These are phyloP conservation scores for Xanthia icteritia DNA, from an alignment of 2,888 invertebrate species.

Conservation along the genomic window DNA sequence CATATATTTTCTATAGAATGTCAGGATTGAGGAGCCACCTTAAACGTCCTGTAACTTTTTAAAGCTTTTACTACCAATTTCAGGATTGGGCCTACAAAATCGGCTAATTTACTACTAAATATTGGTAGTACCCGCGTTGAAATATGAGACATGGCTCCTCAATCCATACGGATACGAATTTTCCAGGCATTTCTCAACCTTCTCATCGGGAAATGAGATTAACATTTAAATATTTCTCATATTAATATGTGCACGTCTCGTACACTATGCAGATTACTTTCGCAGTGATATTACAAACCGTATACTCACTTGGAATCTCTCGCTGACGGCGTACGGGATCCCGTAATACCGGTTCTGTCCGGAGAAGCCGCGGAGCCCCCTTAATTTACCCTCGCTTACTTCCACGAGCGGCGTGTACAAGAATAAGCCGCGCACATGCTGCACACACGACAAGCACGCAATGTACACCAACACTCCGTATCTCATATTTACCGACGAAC, in stretches of 20 bases:
- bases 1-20: too few species aligned
- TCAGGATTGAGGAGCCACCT: too few species aligned
- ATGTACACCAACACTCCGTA: conserved; percentile 28
- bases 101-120: too few species aligned
- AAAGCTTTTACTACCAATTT: too few species aligned
- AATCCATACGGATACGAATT: not conserved
- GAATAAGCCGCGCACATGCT: conserved; percentile 40
- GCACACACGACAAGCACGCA: conserved; percentile 39
- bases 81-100: too few species aligned
- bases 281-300: conserved; percentile 36
- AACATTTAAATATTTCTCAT: conserved; percentile 37
- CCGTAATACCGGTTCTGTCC: conserved; percentile 83
- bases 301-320: conserved; percentile 82
- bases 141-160: too few species aligned
- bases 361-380: conserved; percentile 77
- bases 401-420: conserved; percentile 76
- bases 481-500: conserved; percentile 46
- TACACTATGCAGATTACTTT: conserved; percentile 43
- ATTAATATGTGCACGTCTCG: conserved; percentile 11
- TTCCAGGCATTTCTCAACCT: not conserved
- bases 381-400: conserved; percentile 78
- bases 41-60: too few species aligned
- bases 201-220: conserved; percentile 6
- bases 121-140: too few species aligned
- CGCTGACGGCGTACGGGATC: conserved; percentile 82